phyloP scores from a whole-genome alignment of 2,797 vertebrate species.

The Fratercula arctica region DNA sequence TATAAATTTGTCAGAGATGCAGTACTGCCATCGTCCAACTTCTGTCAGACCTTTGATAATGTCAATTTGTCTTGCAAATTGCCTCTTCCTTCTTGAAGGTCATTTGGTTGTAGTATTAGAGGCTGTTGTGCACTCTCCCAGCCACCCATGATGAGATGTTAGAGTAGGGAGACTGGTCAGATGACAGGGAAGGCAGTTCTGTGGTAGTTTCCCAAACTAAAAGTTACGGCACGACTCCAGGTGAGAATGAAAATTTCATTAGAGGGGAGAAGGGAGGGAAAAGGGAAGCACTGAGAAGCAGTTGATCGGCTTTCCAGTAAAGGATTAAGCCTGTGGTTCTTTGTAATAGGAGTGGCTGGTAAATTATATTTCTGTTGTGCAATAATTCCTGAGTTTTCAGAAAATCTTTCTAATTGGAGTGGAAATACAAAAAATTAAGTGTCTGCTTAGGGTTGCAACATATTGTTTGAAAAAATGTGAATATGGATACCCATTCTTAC shows the following conservation, averaged over 20 bases:
- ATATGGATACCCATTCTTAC: background rate
- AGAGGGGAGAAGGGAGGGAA: background rate
- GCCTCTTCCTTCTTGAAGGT: background rate
- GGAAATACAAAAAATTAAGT: background rate
- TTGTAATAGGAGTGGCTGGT: background rate
- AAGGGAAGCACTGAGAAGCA: background rate
- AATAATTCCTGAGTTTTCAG: slow-evolving; percentile 1
- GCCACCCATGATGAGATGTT: background rate
- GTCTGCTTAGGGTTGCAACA: background rate
- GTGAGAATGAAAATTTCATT: background rate
- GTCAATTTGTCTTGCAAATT: background rate
- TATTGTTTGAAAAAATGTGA: background rate
- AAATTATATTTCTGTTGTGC: background rate
- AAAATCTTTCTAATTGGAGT: background rate
- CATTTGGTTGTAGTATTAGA: background rate
- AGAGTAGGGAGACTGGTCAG: background rate
- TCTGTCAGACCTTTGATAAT: background rate
- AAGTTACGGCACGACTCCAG: accelerated
- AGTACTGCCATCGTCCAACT: background rate
- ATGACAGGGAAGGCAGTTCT: background rate
- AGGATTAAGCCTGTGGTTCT: background rate
- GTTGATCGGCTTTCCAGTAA: slow-evolving; percentile 8
- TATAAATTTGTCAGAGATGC: background rate
- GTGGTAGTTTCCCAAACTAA: background rate
- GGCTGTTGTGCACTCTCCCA: background rate